Percentiles rank a stretch among this genome's conserved stretches.
Conservation (phyloP, 2,797 vertebrate species). For the Pantherophis alleghaniensis region DNA sequence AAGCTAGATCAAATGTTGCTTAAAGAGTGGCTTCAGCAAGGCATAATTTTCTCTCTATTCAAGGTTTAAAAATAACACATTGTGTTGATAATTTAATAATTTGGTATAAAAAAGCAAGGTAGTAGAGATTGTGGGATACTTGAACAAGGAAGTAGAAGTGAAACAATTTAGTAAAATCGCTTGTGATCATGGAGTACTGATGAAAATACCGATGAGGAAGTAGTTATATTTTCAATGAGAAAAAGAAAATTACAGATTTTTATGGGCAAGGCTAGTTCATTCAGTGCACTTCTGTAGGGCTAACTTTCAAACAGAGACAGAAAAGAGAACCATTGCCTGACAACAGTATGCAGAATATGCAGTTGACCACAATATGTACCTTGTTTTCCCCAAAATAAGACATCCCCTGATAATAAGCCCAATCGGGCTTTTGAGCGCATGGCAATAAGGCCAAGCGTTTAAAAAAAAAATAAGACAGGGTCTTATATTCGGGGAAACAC, state of each 20-base stretch:
- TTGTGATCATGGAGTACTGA: background rate
- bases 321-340: background rate
- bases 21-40: background rate
- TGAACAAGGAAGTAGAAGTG: background rate
- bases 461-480: no score
- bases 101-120: background rate
- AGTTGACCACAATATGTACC: background rate
- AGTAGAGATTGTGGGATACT: background rate
- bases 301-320: background rate
- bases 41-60: background rate
- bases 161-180: background rate
- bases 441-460: no score
- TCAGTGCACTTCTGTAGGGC: background rate
- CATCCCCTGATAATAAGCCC: no score
- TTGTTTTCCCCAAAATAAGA: no score
- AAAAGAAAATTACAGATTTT: background rate
- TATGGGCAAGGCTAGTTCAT: background rate
- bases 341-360: background rate
- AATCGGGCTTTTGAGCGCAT: no score
- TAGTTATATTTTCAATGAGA: background rate
- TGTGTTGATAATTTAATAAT: background rate
- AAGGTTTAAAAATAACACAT: background rate
- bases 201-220: background rate
- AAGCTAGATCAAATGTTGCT: background rate
- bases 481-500: no score